Evolutionary conservation across 2,113 vertebrate genomes (phyloP), one percentile per base, ranked within the genome.

Genomic region (Chaenogobius annularis): DNA sequence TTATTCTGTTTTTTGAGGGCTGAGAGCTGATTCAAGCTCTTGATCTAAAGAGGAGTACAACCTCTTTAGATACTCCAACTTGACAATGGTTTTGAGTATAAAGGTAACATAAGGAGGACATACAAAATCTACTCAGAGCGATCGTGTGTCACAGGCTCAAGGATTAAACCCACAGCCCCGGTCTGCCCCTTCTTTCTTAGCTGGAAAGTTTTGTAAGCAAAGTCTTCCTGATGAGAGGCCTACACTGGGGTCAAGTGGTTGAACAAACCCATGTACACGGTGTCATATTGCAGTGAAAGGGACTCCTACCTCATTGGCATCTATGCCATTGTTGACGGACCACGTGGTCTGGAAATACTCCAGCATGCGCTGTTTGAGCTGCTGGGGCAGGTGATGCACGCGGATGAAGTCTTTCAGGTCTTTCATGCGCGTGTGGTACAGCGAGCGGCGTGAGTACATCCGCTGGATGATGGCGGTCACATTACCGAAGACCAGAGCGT

Each of bases 311-410:
- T 97, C 95, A 0, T 98, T 98, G 46, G 95, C 92, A 4, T 99
- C 95, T 1, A 99, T 98, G 83, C 97, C 97, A 0, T 96, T 97
- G 94, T 96, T 99, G 88, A 98, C 96, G 0, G 96, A 96, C 97
- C 97, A 99, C 0, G 97, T 97, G 75, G 96, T 98, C 93, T 99
- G 97, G 91, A 98, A 98, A 82, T 97, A 99, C 86, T 99, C 97
- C 35, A 99, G 93, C 96, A 98, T 93, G 69, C 97, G 93, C 83
- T 98, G 97, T 78, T 98, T 98, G 85, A 99, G 95, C 75, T 96
- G 95, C 91, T 96, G 94, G 5, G 97, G 95, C 78, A 99, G 93
- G 55, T 92, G 92, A 67, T 99, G 97, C 70, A 98, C 95, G 0
- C 97, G 93, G 84, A 97, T 97, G 90, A 99, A 99, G 85, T 99